These are phyloP conservation scores for Carapus acus DNA, from an alignment of 2,797 vertebrate genomes.

Conservation along the genomic window DNA sequence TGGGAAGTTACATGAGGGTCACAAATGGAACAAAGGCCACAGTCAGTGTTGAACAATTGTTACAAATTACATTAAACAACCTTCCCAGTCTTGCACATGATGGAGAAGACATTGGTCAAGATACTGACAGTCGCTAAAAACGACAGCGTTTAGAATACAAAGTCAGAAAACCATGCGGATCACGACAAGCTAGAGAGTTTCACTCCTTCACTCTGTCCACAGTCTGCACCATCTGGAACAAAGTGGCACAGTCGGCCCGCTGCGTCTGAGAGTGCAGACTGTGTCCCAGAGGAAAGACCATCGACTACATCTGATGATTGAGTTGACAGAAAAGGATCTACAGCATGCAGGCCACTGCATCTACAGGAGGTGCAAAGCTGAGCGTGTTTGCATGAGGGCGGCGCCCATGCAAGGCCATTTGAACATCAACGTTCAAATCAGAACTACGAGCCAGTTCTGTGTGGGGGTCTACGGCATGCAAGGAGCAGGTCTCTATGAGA, in stretches of 20 bases:
- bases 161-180: not conserved
- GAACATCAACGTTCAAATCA: constrained; percentile 61
- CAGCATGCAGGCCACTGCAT: constrained; percentile 36
- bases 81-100: constrained; percentile 26
- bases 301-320: not conserved
- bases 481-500: constrained; percentile 36
- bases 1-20: constrained; percentile 10
- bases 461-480: constrained; percentile 44
- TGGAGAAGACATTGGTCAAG: not conserved
- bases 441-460: constrained; percentile 19
- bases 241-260: constrained; percentile 34
- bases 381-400: constrained; percentile 32
- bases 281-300: constrained; percentile 5
- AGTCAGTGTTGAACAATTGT: not conserved
- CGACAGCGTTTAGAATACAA: not conserved
- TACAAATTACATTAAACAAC: not conserved
- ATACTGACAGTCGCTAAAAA: constrained; percentile 1
- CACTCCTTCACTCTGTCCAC: not conserved
- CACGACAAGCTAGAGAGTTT: not conserved
- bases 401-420: constrained; percentile 56
- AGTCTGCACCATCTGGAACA: constrained; percentile 39
- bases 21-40: not conserved
- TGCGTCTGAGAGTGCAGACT: constrained; percentile 36
- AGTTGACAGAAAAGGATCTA: constrained; percentile 22
- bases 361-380: no score